These are phyloP conservation scores for Euproctis similis DNA, from an alignment of 2,888 invertebrate species.

Conservation along the genomic window DNA sequence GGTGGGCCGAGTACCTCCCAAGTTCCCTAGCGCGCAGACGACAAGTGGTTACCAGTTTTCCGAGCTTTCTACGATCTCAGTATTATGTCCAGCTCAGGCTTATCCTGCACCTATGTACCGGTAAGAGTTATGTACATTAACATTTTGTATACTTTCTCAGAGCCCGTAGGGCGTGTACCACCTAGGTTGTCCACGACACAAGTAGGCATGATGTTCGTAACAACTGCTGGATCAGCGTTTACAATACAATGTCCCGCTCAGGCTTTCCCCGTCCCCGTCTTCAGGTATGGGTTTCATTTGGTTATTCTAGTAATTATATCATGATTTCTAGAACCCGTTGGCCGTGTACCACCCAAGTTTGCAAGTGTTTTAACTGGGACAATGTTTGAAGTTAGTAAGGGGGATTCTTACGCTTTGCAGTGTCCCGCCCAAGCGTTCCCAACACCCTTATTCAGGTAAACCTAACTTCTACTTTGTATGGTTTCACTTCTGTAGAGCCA, in stretches of 20 bases:
- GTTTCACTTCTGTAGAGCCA: conserved; percentile 71
- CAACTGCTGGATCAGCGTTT: conserved; percentile 57
- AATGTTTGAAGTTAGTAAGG: conserved; percentile 73
- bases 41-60: conserved; percentile 79
- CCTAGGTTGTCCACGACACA: conserved; percentile 58
- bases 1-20: conserved; percentile 79
- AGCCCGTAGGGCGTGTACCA: conserved; percentile 63
- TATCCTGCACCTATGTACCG: conserved; percentile 82
- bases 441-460: conserved; percentile 74
- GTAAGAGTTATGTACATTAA: conserved; percentile 72
- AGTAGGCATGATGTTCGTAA: conserved; percentile 77
- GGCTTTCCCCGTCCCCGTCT: conserved; percentile 72
- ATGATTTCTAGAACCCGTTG: conserved; percentile 51
- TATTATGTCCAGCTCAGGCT: conserved; percentile 83
- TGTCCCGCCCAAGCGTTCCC: conserved; percentile 83
- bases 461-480: conserved; percentile 16
- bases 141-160: conserved; percentile 51
- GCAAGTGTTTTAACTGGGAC: conserved; percentile 69
- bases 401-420: conserved; percentile 62
- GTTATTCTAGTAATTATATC: conserved; percentile 29
- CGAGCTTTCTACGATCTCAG: conserved; percentile 68
- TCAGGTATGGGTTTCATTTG: conserved; percentile 59
- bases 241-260: conserved; percentile 84
- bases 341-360: conserved; percentile 73
- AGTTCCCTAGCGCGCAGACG: conserved; percentile 76